Base-by-base conservation (phyloP, 2,888 invertebrate species). In the Tuta absoluta region DNA sequence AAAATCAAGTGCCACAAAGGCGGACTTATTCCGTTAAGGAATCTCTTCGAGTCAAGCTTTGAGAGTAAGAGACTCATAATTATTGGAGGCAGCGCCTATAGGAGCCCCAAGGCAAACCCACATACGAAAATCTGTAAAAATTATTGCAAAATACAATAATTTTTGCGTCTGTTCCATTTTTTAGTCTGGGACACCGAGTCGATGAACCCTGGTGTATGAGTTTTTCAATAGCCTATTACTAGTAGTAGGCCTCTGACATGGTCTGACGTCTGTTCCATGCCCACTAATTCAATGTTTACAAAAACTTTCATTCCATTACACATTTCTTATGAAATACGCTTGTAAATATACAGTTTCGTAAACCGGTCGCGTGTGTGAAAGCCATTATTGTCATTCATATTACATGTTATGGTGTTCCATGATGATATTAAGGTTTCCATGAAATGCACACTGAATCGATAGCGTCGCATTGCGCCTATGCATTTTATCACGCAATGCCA, bases 401-500 rank as follows among this genome's bases (percentile, higher is more conserved):
- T 41, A 41, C 51, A 21, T 21, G 51, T 51, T 19, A 21, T 21
- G 12, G 51, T 8, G 8, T 51, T 23, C 51, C 21, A 51, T 12
- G 19, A 23, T 51, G 19, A 19, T 51, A 12, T 51, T 24, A 53
- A 14, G 23, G 51, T 53, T 53, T 53, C 51, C 51, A 53, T 53
- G 51, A 53, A 53, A 23, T 53, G 51, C 51, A 53, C 11, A 12
- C 51, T 14, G 51, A 23, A 53, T 53, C 51, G 51, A 53, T 53
- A 7, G 12, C 51, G 51, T 53, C 51, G 51, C 51, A 53, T 11
- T 53, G 51, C 51, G 51, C 23, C 57, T 17, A 23, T 33, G 37
- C 33, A 37, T 21, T 21, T 53, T 17, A 21, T 53, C 53, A 53
- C 24, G 24, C 37, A n/a, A 33, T 58, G 57, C 51, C 51, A 53